phyloP scores from a whole-genome alignment of 2,797 vertebrate genomes.

The Picus viridis region DNA sequence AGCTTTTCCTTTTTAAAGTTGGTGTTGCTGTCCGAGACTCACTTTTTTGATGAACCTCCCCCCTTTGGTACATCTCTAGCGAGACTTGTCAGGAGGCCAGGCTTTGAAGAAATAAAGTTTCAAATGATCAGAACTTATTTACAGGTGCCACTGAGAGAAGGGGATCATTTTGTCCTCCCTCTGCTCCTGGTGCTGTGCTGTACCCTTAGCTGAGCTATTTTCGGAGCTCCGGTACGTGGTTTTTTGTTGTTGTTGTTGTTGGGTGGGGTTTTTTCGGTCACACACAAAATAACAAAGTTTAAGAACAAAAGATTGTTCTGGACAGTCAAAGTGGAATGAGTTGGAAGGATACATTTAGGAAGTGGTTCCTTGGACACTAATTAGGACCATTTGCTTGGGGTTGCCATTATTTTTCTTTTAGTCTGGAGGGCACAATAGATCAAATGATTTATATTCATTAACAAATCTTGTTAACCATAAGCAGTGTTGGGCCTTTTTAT shows the following conservation, averaged over 20 bases:
- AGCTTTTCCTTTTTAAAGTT: not conserved
- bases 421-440: constrained; percentile 56
- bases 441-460: constrained; percentile 69
- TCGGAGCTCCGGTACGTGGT: not conserved
- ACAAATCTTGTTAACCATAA: constrained; percentile 56
- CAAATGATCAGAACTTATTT: not conserved
- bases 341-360: constrained; percentile 67
- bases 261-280: not conserved
- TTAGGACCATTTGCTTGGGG: constrained; percentile 71
- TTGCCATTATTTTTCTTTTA: constrained; percentile 65
- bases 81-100: not conserved
- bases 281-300: constrained; percentile 3
- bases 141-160: not conserved
- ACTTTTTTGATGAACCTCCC: not conserved
- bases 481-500: constrained; percentile 41
- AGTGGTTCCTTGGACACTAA: constrained; percentile 70
- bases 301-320: constrained; percentile 49
- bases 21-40: not conserved
- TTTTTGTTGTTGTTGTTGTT: too few relatives aligned
- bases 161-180: not conserved
- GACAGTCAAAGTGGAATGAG: constrained; percentile 58
- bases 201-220: constrained; percentile 5
- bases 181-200: not conserved
- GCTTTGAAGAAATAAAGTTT: not conserved
- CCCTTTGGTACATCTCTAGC: not conserved